Evolutionary conservation across 2,797 vertebrate genomes (phyloP), one percentile per base, ranked within the genome.

Genomic region (Cossypha polioptera): DNA sequence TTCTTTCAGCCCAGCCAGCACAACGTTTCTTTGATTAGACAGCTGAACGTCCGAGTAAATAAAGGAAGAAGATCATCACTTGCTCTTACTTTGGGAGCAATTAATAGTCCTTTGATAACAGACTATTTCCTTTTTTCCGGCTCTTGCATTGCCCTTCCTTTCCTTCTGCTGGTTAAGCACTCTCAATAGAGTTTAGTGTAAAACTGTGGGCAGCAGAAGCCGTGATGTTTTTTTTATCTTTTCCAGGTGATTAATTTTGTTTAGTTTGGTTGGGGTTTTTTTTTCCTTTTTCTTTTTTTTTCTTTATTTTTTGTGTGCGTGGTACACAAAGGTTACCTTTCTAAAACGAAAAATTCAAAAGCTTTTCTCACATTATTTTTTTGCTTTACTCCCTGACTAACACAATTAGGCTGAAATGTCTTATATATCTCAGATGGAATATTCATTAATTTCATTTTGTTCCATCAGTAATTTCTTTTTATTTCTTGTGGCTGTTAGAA

Each of bases 101-200:
- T 98, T 96, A 96, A 93, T 97, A 94, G 95, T 95, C 96, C 95
- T 96, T 96, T 97, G 93, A 95, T 97, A 97, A 94, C 94, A 95
- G 63, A 78, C 92, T 84, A 73, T 91, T 97, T 97, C 95, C 95
- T 97, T 95, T 96, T 96, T 96, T 97, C 94, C 31, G 42, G 94
- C 86, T 94, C 80, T 94, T 71, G 38, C 84, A 71, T 95, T 95
- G 84, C 91, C 62, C 80, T 97, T 96, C 71, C 79, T 96, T 90
- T 91, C 86, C 86, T 92, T 83, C 69, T 85, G 55, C 86, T 92
- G 71, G 80, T 96, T 91, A 94, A 87, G 78, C 47, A 69, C 78
- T 86, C 87, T 94, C 93, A 88, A 76, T 43, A 92, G 86, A 92
- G 28, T 57, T 82, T 68, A 19, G 2, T 83, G 58, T 63, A 3